A percentile compares a stretch with the other conserved stretches of the same genome.
Evolutionary conservation across 2,797 vertebrate species (phyloP).

Genomic region (Harpagifer antarcticus): DNA sequence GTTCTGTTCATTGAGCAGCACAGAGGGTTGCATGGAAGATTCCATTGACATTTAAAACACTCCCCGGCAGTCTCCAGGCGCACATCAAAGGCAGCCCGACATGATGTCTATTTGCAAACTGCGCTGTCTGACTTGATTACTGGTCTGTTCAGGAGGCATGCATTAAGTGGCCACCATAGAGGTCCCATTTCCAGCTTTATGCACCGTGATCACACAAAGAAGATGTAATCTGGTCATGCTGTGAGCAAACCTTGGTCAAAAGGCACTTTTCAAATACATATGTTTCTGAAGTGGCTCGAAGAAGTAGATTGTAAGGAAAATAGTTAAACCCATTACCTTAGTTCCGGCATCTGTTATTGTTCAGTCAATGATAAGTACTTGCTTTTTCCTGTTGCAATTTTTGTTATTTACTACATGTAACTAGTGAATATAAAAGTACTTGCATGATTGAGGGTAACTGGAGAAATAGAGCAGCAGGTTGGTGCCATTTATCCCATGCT

Average conservation of each 20-base stretch:
- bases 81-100: slow-evolving; percentile 69
- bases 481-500: not conserved
- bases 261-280: slow-evolving; percentile 16
- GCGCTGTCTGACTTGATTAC: slow-evolving; percentile 58
- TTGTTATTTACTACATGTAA: slow-evolving; percentile 12
- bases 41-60: slow-evolving; percentile 71
- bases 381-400: not conserved
- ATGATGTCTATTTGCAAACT: slow-evolving; percentile 61
- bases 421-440: not conserved
- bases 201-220: slow-evolving; percentile 29
- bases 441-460: not conserved
- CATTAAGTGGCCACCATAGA: slow-evolving; percentile 64
- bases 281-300: not conserved
- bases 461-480: not conserved
- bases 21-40: slow-evolving; percentile 43
- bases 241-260: slow-evolving; percentile 27
- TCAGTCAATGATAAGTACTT: not conserved
- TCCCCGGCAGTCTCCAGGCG: slow-evolving; percentile 44
- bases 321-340: not conserved
- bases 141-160: slow-evolving; percentile 49
- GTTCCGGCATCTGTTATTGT: not conserved
- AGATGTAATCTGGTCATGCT: slow-evolving; percentile 36
- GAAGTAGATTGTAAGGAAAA: not conserved
- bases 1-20: slow-evolving; percentile 28
- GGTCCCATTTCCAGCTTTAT: slow-evolving; percentile 47